Evolutionary conservation across 2,888 invertebrate genomes (phyloP), one percentile per base, ranked within the genome.

Genomic region (Lochmaea crataegi): DNA sequence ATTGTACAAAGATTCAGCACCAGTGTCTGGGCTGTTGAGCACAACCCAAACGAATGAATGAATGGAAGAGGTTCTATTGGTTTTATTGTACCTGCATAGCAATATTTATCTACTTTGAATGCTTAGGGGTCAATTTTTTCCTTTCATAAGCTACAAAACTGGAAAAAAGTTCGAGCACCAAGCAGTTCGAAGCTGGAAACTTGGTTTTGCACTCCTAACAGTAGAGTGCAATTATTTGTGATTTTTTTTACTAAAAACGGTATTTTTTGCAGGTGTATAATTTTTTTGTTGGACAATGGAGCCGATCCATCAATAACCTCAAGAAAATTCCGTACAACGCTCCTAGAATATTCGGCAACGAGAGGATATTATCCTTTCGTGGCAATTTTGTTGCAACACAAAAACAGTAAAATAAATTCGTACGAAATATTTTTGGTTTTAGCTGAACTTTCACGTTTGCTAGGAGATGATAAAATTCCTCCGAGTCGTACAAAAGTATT

Each of bases 311-410:
- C 68, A n/a, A 45, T 58, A 16, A 72, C 45, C 10, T 71, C 77
- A 10, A 71, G 67, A 56, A 79, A 79, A 71, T 79, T 80, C 61
- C 60, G 65, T 14, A 58, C 14, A 32, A 68, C 77, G 12, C 67
- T 80, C 7, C 66, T 81, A n/a, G 76, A 81, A 72, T 77, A 76
- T 14, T 74, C 81, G 10, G 76, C 78, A 4, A 57, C 75, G 11
- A 69, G 78, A 42, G 77, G 79, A 51, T 82, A 78, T 65, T 82
- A 80, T 53, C 82, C 82, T 1, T 77, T 81, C 53, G 74, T 82
- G 7, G 77, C 78, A 0, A 57, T 81, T 48, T 68, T 82, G 26
- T 65, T 82, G 3, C 67, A 77, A 26, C 79, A 81, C 32, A 72
- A 73, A 61, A 53, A 73, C 11, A 77, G 75, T 32, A 71, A 77